A percentile compares a stretch with the other conserved stretches of the same genome.
These are phyloP conservation scores for Paedocypris micromegethes DNA, from an alignment of 2,797 vertebrate species.

Conservation along the genomic window DNA sequence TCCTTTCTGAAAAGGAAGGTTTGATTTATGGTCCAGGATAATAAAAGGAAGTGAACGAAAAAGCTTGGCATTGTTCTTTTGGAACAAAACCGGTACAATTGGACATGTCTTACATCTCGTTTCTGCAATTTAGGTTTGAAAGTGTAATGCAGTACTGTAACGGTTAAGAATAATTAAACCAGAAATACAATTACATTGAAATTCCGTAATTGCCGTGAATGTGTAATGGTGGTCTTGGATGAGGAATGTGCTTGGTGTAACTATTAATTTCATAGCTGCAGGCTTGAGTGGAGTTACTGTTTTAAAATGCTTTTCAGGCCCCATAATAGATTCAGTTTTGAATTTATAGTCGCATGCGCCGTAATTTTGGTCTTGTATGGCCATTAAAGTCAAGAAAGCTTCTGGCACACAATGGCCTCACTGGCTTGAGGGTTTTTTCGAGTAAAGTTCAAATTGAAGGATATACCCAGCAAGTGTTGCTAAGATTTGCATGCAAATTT, in stretches of 20 bases:
- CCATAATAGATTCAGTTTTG: slow-evolving; percentile 11
- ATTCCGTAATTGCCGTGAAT: too few relatives aligned
- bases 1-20: slow-evolving; percentile 45
- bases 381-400: slow-evolving; percentile 10
- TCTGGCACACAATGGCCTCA: slow-evolving; percentile 20
- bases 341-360: slow-evolving; percentile 25
- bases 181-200: too few relatives aligned
- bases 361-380: slow-evolving; percentile 23
- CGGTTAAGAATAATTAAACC: too few relatives aligned
- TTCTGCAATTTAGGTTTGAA: slow-evolving; percentile 4
- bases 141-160: too few relatives aligned
- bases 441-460: slow-evolving; percentile 28
- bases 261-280: slow-evolving; percentile 9
- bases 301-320: slow-evolving; percentile 19
- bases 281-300: slow-evolving; percentile 20
- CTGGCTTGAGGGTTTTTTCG: slow-evolving; percentile 16
- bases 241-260: not conserved
- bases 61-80: slow-evolving; percentile 28
- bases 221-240: not conserved
- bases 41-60: slow-evolving; percentile 9
- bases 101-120: slow-evolving; percentile 18
- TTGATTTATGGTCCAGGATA: slow-evolving; percentile 39
- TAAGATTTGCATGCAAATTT: slow-evolving; percentile 35
- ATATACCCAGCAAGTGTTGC: slow-evolving; percentile 20
- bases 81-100: slow-evolving; percentile 18